phyloP scores from a whole-genome alignment of 2,888 invertebrate species.

The Lochmaea crataegi region DNA sequence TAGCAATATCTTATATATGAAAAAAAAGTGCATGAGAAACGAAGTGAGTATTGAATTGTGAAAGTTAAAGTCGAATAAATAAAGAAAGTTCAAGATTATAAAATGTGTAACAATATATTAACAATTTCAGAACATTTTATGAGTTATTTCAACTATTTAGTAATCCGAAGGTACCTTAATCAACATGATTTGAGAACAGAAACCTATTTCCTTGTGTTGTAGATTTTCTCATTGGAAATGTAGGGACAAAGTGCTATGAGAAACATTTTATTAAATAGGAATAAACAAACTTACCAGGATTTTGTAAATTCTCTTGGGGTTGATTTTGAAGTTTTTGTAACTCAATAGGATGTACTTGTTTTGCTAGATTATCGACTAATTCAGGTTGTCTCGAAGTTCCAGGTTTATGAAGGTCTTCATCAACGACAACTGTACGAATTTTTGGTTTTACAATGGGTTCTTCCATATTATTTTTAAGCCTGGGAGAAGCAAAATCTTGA shows the following conservation, averaged over 20 bases:
- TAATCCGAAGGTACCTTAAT: too few species aligned
- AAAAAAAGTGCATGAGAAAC: too few species aligned
- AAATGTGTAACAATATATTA: too few species aligned
- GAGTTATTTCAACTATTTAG: too few species aligned
- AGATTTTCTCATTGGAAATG: too few species aligned
- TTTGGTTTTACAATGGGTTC: background rate
- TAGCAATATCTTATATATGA: too few species aligned
- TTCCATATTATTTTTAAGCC: background rate
- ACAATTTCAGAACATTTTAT: too few species aligned
- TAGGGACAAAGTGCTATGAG: background rate
- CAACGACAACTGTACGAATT: constrained; percentile 2
- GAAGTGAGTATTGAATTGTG: too few species aligned
- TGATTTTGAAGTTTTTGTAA: background rate
- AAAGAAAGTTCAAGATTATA: too few species aligned
- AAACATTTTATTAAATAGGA: background rate
- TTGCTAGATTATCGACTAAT: background rate
- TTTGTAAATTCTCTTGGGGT: background rate
- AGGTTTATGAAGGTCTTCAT: background rate
- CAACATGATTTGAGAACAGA: too few species aligned
- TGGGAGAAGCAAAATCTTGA: background rate
- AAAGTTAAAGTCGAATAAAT: too few species aligned
- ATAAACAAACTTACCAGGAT: constrained; percentile 7
- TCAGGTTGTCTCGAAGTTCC: background rate
- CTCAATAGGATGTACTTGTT: background rate
- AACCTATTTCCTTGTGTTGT: too few species aligned